These are phyloP conservation scores for Tautogolabrus adspersus DNA, from an alignment of 2,113 vertebrate species.

Conservation along the genomic window DNA sequence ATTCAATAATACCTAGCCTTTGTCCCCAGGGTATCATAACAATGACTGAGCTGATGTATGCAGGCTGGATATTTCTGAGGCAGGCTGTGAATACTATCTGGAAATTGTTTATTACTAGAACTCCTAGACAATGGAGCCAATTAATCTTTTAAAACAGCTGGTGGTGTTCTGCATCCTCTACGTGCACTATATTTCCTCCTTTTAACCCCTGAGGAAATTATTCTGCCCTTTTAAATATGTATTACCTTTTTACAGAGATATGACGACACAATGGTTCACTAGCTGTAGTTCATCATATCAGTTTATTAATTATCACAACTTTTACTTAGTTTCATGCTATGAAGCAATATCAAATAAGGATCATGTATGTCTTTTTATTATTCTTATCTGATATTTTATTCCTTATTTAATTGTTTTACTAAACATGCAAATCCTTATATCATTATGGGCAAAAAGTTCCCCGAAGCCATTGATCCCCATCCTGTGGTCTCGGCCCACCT, in stretches of 20 bases:
- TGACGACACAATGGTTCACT: background rate
- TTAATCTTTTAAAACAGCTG: slow-evolving; percentile 26
- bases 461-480: too few species aligned
- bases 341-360: too few species aligned
- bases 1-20: slow-evolving; percentile 49
- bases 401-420: too few species aligned
- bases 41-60: slow-evolving; percentile 47
- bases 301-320: too few species aligned
- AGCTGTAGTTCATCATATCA: background rate
- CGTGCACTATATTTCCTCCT: background rate
- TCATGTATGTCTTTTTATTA: too few species aligned
- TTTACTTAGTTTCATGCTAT: too few species aligned
- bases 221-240: background rate
- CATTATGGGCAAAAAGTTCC: too few species aligned
- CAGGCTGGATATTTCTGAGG: slow-evolving; percentile 41
- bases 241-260: slow-evolving; percentile 6
- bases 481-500: too few species aligned
- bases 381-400: too few species aligned
- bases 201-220: background rate
- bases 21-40: slow-evolving; percentile 34
- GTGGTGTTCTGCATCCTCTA: slow-evolving; percentile 8
- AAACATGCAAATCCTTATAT: too few species aligned
- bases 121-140: slow-evolving; percentile 2
- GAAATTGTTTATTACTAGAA: slow-evolving; percentile 26
- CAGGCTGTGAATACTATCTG: slow-evolving; percentile 21